Conservation (phyloP, 2,888 invertebrate species). For the Drosophila monieri region DNA sequence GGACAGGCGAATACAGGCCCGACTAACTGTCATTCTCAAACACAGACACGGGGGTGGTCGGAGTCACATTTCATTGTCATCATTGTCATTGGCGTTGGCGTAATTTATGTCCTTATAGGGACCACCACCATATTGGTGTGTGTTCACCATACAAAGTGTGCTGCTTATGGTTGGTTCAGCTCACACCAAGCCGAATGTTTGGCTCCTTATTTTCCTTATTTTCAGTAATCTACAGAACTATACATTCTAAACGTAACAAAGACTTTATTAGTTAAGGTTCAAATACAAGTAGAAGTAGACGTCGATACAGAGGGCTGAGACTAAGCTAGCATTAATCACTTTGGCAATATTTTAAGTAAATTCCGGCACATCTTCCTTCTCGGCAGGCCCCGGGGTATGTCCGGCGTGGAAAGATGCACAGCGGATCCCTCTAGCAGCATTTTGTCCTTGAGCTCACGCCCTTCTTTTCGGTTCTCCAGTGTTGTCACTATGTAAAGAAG, state of each 20-base stretch:
- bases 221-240: not conserved
- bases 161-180: no score
- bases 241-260: not conserved
- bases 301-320: not conserved
- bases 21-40: constrained; percentile 40
- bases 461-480: constrained; percentile 4
- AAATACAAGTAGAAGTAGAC: not conserved
- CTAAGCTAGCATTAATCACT: constrained; percentile 1
- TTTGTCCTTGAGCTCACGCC: not conserved
- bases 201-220: no score
- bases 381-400: not conserved
- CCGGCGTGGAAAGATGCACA: not conserved
- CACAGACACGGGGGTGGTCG: constrained; percentile 6
- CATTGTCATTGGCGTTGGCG: constrained; percentile 54
- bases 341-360: constrained; percentile 9
- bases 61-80: constrained; percentile 54
- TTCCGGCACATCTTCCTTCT: not conserved
- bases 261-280: not conserved
- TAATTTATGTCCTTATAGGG: constrained; percentile 51
- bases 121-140: constrained; percentile 47
- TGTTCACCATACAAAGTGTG: not conserved
- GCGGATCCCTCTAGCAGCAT: not conserved
- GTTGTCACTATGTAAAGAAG: constrained; percentile 50
- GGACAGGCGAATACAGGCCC: constrained; percentile 22
- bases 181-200: not conserved